These are phyloP conservation scores for Iselma pallidipennis DNA, from an alignment of 2,888 invertebrate genomes.

Conservation along the genomic window DNA sequence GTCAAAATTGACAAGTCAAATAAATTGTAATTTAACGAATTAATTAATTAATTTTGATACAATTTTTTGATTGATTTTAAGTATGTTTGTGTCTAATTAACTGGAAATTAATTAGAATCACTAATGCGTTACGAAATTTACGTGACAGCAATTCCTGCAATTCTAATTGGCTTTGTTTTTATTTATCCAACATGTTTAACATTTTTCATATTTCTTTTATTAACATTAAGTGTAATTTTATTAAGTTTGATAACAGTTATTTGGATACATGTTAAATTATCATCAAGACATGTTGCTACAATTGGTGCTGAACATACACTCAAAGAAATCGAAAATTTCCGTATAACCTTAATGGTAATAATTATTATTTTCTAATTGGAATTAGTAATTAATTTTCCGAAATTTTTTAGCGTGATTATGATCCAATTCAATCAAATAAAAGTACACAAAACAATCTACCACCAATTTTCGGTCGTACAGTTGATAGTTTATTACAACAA, in stretches of 20 bases:
- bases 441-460: conserved; percentile 62
- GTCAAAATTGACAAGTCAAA: too few species aligned
- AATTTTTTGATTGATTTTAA: too few species aligned
- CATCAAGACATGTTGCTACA: conserved; percentile 67
- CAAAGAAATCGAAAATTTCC: conserved; percentile 64
- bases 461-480: conserved; percentile 80
- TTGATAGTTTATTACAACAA: conserved; percentile 82
- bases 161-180: conserved; percentile 10
- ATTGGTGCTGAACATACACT: conserved; percentile 64
- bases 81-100: too few species aligned
- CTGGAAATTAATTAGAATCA: neutral
- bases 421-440: conserved; percentile 33
- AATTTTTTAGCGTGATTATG: conserved; percentile 47
- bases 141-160: conserved; percentile 2
- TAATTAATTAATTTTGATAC: too few species aligned
- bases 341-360: conserved; percentile 65
- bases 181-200: conserved; percentile 41
- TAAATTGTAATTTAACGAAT: too few species aligned
- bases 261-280: conserved; percentile 67
- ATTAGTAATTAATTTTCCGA: neutral
- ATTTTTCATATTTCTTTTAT: conserved; percentile 36
- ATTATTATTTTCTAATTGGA: neutral
- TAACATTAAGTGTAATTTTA: conserved; percentile 40
- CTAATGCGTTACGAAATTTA: conserved; percentile 2
- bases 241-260: conserved; percentile 58